A percentile compares a stretch with the other conserved stretches of the same genome.
Conservation (phyloP, 2,113 vertebrate genomes). For the Xiphias gladius region DNA sequence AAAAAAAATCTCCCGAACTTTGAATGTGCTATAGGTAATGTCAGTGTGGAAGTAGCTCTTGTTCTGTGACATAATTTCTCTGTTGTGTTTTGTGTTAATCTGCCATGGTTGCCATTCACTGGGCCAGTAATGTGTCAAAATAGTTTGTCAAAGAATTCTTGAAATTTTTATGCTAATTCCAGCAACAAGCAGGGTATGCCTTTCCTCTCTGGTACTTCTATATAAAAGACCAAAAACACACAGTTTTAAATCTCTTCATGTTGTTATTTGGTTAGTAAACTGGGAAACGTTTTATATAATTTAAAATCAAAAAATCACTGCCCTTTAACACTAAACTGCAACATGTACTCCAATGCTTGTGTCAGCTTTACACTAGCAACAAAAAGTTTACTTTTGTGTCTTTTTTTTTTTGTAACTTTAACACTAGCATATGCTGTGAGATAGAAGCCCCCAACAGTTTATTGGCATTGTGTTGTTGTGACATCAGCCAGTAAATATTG, state of each 20-base stretch:
- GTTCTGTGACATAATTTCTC: neutral
- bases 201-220: neutral
- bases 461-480: neutral
- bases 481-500: neutral
- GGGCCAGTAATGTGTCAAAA: constrained; percentile 28
- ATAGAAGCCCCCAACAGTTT: neutral
- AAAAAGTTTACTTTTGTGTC: neutral
- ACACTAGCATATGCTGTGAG: neutral
- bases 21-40: neutral
- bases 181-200: neutral
- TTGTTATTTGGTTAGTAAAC: neutral
- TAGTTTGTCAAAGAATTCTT: constrained; percentile 33
- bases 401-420: neutral
- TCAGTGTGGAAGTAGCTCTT: neutral
- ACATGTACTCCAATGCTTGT: neutral
- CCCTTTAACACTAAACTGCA: neutral
- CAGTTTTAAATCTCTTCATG: neutral
- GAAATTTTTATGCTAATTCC: constrained; percentile 23
- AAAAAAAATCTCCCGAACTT: neutral
- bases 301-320: neutral
- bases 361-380: neutral
- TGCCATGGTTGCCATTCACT: constrained; percentile 31
- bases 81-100: constrained; percentile 20
- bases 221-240: neutral
- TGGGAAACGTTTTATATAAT: neutral